Base-by-base conservation (phyloP, 2,113 vertebrate genomes). In the Saguinus midas region DNA sequence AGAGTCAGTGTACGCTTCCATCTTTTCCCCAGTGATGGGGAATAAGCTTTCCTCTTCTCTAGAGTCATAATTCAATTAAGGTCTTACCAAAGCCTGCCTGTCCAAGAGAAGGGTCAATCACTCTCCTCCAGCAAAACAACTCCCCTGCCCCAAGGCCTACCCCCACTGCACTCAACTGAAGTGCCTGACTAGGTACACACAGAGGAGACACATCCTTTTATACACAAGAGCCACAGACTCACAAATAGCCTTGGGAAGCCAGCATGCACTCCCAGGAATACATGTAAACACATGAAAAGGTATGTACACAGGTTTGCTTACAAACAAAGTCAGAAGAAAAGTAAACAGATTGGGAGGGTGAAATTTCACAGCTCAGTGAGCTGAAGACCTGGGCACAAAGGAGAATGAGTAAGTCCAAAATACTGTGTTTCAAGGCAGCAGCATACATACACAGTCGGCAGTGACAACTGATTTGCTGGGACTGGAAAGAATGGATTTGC, bases 321-420 rank as follows among this genome's bases (percentile, higher is more conserved):
- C 79, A 82, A 75, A 93, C 37, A 95, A 87, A 91, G 66, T 79
- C 81, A 35, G 25, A 95, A 96, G 84, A 94, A 94, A 90, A 93
- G n/a, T 92, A 96, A 92, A 91, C 91, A 95, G 50, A 95, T 35
- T 94, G 29, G 4, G 27, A 20, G 90, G 37, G 43, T 83, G 17
- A 95, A 92, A 95, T 87, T 95, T 98, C 90, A 97, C 80, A 96
- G 93, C 57, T 95, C 76, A 87, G 29, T 55, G 61, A 95, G 64
- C 84, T 95, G 66, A 70, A 95, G 76, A 94, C 66, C 72, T 92
- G 64, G 25, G 35, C 81, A 96, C 78, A 90, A 86, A 96, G 64
- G 27, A 93, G 29, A 55, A 95, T 48, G 80, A 92, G 21, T 13
- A 78, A 88, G 57, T 76, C 14, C 8, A 68, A 94, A 96, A 96